Percentiles rank a stretch among this genome's conserved stretches.
Conservation (phyloP, 2,797 vertebrate genomes). For the Propithecus deckenii region DNA sequence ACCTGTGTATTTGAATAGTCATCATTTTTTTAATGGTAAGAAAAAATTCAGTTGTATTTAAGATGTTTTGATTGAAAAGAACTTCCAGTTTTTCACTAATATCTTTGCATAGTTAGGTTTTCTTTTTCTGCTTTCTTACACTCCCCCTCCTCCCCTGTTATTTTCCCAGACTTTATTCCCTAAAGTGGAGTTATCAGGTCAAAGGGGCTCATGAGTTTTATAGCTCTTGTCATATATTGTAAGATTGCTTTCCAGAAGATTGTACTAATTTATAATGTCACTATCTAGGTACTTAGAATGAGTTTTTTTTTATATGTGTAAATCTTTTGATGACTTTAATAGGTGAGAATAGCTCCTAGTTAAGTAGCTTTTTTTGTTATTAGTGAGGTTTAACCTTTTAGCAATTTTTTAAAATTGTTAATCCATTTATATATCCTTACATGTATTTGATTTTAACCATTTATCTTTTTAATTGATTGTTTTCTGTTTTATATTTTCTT, state of each 20-base stretch:
- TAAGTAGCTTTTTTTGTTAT: slow-evolving; percentile 27
- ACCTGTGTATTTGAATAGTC: slow-evolving; percentile 32
- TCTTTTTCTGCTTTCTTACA: not conserved
- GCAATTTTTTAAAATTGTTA: not conserved
- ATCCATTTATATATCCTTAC: not conserved
- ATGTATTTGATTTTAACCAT: not conserved
- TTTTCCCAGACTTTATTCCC: slow-evolving; percentile 22
- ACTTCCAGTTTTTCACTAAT: slow-evolving; percentile 38
- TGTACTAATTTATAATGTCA: slow-evolving; percentile 31
- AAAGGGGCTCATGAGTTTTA: not conserved
- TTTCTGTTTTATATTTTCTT: slow-evolving; percentile 8
- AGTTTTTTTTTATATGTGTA: not conserved
- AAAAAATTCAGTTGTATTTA: slow-evolving; percentile 44
- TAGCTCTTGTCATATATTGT: not conserved
- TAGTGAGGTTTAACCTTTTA: slow-evolving; percentile 40
- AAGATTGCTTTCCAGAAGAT: slow-evolving; percentile 15
- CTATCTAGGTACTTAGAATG: not conserved
- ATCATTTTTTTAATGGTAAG: slow-evolving; percentile 37
- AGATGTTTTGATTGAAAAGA: slow-evolving; percentile 8
- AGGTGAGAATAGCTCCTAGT: not conserved
- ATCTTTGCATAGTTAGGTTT: not conserved
- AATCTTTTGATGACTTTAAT: not conserved
- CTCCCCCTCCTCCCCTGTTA: not conserved
- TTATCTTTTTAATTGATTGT: not conserved
- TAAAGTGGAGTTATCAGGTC: slow-evolving; percentile 40